A percentile compares a stretch with the other conserved stretches of the same genome.
Conservation (phyloP, 2,888 invertebrate species). For the Tiphia femorata region DNA sequence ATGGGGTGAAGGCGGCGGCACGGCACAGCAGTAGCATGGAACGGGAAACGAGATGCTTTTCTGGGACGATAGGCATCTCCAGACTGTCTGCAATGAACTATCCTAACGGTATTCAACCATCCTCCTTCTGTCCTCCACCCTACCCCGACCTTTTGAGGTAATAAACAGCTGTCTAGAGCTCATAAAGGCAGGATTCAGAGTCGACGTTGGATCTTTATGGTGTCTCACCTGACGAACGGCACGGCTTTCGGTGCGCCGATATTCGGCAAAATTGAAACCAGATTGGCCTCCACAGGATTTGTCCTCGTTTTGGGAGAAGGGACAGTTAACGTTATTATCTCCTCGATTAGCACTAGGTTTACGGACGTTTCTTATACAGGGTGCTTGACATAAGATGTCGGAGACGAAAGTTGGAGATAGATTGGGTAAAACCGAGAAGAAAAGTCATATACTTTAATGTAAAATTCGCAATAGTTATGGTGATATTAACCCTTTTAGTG, state of each 20-base stretch:
- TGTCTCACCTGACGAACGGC: conserved; percentile 28
- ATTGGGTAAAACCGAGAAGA: too few species aligned
- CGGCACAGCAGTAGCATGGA: not conserved
- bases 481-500: too few species aligned
- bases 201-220: conserved; percentile 17
- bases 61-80: conserved; percentile 29
- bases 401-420: too few species aligned
- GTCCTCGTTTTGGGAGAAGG: too few species aligned
- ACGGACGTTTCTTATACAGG: too few species aligned
- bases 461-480: too few species aligned
- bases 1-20: not conserved
- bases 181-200: conserved; percentile 19
- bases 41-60: conserved; percentile 4
- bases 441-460: too few species aligned
- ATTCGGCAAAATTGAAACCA: conserved; percentile 19
- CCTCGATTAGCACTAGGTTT: too few species aligned
- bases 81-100: conserved; percentile 27
- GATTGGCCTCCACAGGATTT: too few species aligned
- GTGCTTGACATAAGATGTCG: too few species aligned
- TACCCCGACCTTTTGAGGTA: conserved; percentile 23
- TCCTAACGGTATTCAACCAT: conserved; percentile 18
- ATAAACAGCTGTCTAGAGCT: conserved; percentile 29
- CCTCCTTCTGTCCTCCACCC: too few species aligned
- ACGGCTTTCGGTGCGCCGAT: conserved; percentile 21
- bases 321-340: too few species aligned